A percentile compares a stretch with the other conserved stretches of the same genome.
phyloP scores from a whole-genome alignment of 2,797 vertebrate genomes.

The Vultur gryphus region DNA sequence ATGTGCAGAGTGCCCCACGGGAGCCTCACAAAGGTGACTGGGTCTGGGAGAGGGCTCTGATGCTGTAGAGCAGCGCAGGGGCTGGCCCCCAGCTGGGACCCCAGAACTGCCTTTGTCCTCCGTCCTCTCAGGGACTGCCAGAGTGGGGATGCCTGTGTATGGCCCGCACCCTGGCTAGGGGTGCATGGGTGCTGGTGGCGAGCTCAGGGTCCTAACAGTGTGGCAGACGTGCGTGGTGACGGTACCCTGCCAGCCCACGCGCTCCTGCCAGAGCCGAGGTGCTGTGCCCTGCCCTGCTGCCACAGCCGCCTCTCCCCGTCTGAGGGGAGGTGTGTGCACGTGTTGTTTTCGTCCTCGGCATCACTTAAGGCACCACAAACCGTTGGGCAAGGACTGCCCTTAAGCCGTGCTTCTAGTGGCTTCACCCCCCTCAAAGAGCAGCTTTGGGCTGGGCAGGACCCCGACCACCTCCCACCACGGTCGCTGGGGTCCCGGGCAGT shows the following conservation, averaged over 20 bases:
- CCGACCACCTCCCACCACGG: not conserved
- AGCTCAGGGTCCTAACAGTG: accelerated
- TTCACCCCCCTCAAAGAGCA: not conserved
- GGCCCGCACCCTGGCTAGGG: not conserved
- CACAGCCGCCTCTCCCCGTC: accelerated
- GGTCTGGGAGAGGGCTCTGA: not conserved
- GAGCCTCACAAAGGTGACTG: not conserved
- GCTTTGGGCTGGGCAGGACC: not conserved
- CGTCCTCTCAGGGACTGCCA: not conserved
- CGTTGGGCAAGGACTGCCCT: too few relatives aligned
- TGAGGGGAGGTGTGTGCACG: not conserved
- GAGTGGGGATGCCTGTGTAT: not conserved
- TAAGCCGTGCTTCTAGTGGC: not conserved
- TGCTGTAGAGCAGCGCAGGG: accelerated
- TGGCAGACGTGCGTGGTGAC: accelerated
- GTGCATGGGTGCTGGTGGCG: not conserved
- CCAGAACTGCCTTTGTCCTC: not conserved
- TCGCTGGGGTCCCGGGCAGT: not conserved
- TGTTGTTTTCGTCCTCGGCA: not conserved
- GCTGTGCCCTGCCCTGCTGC: not conserved
- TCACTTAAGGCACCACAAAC: not conserved
- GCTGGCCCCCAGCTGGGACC: too few relatives aligned
- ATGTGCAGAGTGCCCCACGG: not conserved
- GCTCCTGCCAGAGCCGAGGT: accelerated
- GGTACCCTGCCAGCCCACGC: too few relatives aligned